Conservation (phyloP, 2,113 vertebrate species). For the Callipepla californica region DNA sequence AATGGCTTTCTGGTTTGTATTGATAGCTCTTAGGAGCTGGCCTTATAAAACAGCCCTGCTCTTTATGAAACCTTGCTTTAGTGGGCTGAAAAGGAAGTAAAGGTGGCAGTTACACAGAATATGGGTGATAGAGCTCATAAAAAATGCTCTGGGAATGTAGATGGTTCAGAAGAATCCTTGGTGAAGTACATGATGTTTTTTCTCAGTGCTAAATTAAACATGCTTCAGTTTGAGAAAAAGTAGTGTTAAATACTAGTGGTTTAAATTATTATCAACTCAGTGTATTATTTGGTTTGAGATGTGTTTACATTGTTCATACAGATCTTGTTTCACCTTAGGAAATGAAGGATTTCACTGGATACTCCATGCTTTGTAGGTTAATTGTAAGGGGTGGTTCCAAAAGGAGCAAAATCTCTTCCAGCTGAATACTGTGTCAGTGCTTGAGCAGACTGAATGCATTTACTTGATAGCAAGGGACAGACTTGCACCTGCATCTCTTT, state of each 20-base stretch:
- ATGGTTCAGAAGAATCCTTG: not conserved
- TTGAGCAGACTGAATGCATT: not conserved
- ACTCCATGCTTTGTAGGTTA: not conserved
- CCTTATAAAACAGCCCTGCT: not conserved
- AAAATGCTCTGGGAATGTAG: not conserved
- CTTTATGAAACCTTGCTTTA: not conserved
- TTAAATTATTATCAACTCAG: not conserved
- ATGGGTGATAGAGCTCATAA: not conserved
- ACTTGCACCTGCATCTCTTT: not conserved
- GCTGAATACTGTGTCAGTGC: not conserved
- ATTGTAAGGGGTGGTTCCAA: not conserved
- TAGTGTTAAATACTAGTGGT: not conserved
- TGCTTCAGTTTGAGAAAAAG: not conserved
- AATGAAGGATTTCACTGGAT: not conserved
- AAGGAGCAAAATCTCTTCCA: not conserved
- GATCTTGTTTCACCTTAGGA: not conserved
- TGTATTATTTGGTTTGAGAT: not conserved
- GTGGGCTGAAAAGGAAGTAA: not conserved
- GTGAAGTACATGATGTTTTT: not conserved
- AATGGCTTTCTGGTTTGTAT: not conserved
- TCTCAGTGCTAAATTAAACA: not conserved
- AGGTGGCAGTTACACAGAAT: not conserved
- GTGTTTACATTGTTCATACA: not conserved
- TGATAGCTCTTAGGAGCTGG: not conserved
- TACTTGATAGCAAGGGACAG: not conserved